A percentile compares a stretch with the other conserved stretches of the same genome.
These are phyloP conservation scores for Pseudachorutes palmiensis DNA, from an alignment of 1,140 invertebrate genomes.

Conservation along the genomic window DNA sequence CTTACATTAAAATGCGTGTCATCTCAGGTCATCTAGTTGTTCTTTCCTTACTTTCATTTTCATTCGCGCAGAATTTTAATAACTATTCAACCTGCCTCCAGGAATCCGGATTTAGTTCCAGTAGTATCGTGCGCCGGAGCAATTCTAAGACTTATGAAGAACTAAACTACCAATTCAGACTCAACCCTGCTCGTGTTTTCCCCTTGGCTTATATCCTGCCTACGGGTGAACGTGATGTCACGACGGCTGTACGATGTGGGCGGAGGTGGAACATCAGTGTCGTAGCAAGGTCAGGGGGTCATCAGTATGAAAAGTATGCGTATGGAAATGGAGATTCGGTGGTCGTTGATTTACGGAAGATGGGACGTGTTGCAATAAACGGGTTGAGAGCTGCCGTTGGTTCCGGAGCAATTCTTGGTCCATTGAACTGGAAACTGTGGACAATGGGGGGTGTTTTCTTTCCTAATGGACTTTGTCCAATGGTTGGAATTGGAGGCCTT, in stretches of 20 bases:
- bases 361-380: neutral
- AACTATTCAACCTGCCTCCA: neutral
- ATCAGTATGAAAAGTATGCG: neutral
- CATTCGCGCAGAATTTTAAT: neutral
- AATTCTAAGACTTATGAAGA: neutral
- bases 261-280: neutral
- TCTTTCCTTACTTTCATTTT: no score
- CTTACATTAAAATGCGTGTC: no score
- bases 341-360: neutral
- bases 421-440: neutral
- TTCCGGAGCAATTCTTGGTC: neutral
- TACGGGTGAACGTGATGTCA: neutral
- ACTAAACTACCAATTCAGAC: neutral
- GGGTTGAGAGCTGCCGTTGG: neutral
- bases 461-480: neutral
- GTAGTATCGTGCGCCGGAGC: neutral
- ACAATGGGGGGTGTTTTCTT: neutral
- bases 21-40: no score
- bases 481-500: slow-evolving; percentile 1
- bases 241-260: neutral
- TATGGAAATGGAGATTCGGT: neutral
- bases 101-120: neutral
- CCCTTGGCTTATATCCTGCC: neutral
- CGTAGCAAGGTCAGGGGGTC: neutral
- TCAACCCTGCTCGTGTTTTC: neutral